These are phyloP conservation scores for Lagopus leucura DNA, from an alignment of 2,113 vertebrate genomes.

Conservation along the genomic window DNA sequence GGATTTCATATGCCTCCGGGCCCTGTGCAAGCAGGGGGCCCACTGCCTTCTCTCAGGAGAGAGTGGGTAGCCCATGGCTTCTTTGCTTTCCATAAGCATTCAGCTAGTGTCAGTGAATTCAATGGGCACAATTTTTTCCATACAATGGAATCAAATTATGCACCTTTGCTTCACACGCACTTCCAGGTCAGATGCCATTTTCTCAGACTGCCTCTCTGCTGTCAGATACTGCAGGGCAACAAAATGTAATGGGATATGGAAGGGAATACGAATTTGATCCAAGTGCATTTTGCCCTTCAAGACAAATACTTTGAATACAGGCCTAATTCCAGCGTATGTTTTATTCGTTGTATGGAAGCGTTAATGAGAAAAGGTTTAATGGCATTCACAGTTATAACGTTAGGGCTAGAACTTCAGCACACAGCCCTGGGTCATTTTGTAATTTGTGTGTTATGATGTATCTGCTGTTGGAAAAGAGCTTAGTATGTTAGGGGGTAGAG, in stretches of 20 bases:
- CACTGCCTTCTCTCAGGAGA: neutral
- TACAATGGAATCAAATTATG: too few species aligned
- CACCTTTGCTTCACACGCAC: too few species aligned
- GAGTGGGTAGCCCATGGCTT: neutral
- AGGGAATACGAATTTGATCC: neutral
- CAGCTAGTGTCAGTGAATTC: too few species aligned
- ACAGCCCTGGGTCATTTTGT: neutral
- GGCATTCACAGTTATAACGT: neutral
- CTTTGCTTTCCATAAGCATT: too few species aligned
- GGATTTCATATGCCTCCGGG: accelerated
- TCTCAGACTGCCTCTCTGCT: too few species aligned
- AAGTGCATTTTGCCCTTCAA: neutral
- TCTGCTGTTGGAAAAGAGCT: neutral
- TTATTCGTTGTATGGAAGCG: neutral
- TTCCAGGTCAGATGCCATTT: too few species aligned
- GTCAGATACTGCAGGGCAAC: too few species aligned
- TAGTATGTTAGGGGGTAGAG: neutral
- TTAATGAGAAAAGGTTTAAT: neutral
- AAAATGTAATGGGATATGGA: too few species aligned
- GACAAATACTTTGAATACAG: neutral
- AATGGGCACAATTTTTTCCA: too few species aligned
- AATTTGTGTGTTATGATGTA: neutral
- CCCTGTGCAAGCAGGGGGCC: accelerated
- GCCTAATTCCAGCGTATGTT: neutral
- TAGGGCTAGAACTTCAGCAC: neutral